Evolutionary conservation across 2,113 vertebrate species (phyloP).

Genomic region (Oxyura jamaicensis): DNA sequence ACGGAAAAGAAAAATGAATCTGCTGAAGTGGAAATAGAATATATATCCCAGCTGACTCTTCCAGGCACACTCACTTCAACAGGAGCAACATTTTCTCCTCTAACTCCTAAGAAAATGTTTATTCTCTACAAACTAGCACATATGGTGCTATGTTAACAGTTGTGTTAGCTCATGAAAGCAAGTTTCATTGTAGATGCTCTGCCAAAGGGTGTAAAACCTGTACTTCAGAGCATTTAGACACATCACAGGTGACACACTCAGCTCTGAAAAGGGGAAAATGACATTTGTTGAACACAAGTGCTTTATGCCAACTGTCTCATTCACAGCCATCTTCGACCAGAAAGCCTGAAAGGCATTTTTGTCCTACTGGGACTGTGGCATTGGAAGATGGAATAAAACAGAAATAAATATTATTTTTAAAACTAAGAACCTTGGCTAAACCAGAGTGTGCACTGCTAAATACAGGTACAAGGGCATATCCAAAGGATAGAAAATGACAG

Average conservation of each 20-base stretch:
- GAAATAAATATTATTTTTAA: neutral
- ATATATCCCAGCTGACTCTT: neutral
- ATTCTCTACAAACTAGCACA: neutral
- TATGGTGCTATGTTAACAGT: neutral
- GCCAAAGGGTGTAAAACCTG: constrained; percentile 12
- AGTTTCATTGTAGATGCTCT: neutral
- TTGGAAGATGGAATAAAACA: neutral
- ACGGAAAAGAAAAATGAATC: neutral
- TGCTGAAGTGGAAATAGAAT: neutral
- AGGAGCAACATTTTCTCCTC: neutral
- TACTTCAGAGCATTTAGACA: neutral
- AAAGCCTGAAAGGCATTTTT: neutral
- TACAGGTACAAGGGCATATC: neutral
- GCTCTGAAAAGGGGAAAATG: neutral
- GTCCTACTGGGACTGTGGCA: neutral
- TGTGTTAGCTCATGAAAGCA: neutral
- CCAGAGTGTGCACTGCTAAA: neutral
- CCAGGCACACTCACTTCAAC: neutral
- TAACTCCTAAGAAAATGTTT: neutral
- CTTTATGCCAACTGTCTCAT: neutral
- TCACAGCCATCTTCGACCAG: neutral
- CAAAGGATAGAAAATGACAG: neutral
- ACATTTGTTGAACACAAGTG: neutral
- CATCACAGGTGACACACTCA: constrained; percentile 21
- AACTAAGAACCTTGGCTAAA: neutral